These are phyloP conservation scores for Globia sparganii DNA, from an alignment of 2,888 invertebrate genomes.

Conservation along the genomic window DNA sequence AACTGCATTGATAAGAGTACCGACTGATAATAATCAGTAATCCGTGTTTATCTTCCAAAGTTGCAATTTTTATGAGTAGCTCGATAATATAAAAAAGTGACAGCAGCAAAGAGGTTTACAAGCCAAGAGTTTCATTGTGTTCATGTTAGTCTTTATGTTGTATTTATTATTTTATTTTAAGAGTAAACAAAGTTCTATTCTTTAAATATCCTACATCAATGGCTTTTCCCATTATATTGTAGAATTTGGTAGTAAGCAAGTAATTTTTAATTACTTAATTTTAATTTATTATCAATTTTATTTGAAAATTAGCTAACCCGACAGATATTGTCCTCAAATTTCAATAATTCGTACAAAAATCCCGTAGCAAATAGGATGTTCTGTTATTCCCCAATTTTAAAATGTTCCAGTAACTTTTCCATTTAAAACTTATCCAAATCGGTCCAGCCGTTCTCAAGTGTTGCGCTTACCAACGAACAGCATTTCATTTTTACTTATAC, in stretches of 20 bases:
- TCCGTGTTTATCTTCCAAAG: neutral
- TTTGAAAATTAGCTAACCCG: neutral
- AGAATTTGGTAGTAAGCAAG: neutral
- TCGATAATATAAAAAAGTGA: conserved; percentile 14
- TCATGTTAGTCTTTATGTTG: conserved; percentile 54
- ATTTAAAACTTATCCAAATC: neutral
- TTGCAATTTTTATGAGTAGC: neutral
- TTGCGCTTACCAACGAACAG: neutral
- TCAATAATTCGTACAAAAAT: too few species aligned
- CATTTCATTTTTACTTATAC: neutral
- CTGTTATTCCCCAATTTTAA: neutral
- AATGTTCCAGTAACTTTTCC: neutral
- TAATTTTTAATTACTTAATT: neutral
- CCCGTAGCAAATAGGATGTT: neutral
- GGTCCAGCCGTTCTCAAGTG: neutral
- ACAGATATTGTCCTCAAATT: too few species aligned
- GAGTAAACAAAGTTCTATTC: conserved; percentile 22
- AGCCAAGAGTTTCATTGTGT: conserved; percentile 56
- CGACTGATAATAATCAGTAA: conserved; percentile 2
- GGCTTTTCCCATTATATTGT: neutral
- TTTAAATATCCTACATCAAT: neutral
- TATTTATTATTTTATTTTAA: conserved; percentile 55
- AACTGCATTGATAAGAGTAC: conserved; percentile 21
- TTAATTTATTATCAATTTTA: neutral
- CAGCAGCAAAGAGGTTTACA: conserved; percentile 14